Conservation (phyloP, 2,888 invertebrate genomes). For the Cyrtodaria siliqua region DNA sequence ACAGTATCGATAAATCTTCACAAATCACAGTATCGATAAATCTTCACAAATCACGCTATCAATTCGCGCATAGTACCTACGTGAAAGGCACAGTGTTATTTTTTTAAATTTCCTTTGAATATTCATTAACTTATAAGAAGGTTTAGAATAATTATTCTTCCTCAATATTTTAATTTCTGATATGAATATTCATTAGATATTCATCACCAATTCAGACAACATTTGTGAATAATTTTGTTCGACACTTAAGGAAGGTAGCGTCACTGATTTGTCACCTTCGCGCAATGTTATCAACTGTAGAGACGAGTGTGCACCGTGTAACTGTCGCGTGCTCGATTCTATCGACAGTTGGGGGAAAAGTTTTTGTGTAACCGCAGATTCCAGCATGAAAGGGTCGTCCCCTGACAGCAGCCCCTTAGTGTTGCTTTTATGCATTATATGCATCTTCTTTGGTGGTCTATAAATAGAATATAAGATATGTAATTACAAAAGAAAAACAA, state of each 20-base stretch:
- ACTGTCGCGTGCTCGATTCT: conserved; percentile 69
- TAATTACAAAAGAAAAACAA: too few relatives aligned
- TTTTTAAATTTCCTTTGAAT: too few relatives aligned
- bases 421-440: conserved; percentile 64
- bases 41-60: too few relatives aligned
- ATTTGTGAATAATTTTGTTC: conserved; percentile 87
- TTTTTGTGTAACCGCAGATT: conserved; percentile 84
- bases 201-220: conserved; percentile 87
- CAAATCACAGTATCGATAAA: too few relatives aligned
- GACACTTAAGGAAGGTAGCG: conserved; percentile 86
- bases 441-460: conserved; percentile 73
- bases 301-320: conserved; percentile 71
- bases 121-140: too few relatives aligned
- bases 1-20: too few relatives aligned
- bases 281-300: conserved; percentile 84
- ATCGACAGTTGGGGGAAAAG: conserved; percentile 85
- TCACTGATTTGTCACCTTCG: conserved; percentile 85
- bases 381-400: conserved; percentile 87
- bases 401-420: conserved; percentile 82
- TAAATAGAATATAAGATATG: too few relatives aligned
- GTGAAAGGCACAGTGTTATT: too few relatives aligned
- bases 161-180: not conserved
- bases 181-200: conserved; percentile 56
- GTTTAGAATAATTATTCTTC: too few relatives aligned
- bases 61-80: too few relatives aligned